phyloP scores from a whole-genome alignment of 1,140 invertebrate species.

The Pygmarrhopalites habei region DNA sequence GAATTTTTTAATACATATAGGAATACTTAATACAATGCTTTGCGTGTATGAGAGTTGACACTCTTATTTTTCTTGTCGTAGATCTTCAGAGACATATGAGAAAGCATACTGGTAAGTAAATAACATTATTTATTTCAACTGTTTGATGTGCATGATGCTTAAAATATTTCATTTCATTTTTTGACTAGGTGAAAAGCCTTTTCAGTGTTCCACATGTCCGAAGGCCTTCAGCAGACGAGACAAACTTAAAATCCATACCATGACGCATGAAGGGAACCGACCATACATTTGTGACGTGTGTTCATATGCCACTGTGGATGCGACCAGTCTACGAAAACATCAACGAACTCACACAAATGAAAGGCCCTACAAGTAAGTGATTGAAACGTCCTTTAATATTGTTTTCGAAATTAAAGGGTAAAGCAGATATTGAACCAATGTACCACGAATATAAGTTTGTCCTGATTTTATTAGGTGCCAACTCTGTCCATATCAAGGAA shows the following conservation, averaged over 20 bases:
- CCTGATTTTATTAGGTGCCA: slow-evolving; percentile 44
- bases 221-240: slow-evolving; percentile 63
- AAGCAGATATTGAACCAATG: slow-evolving; percentile 4
- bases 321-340: slow-evolving; percentile 41
- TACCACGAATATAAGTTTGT: not conserved
- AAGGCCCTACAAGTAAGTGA: slow-evolving; percentile 43
- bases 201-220: slow-evolving; percentile 61
- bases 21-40: no score
- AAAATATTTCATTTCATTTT: slow-evolving; percentile 17
- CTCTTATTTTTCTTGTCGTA: no score
- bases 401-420: no score
- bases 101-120: slow-evolving; percentile 41
- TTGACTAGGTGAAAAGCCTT: slow-evolving; percentile 59
- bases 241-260: slow-evolving; percentile 56
- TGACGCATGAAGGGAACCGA: slow-evolving; percentile 57
- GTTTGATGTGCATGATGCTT: not conserved
- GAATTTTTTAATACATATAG: no score
- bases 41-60: no score
- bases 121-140: slow-evolving; percentile 12
- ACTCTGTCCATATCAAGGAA: slow-evolving; percentile 46
- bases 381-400: not conserved
- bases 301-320: slow-evolving; percentile 39
- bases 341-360: slow-evolving; percentile 41
- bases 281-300: slow-evolving; percentile 52
- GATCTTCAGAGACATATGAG: slow-evolving; percentile 43